A percentile compares a stretch with the other conserved stretches of the same genome.
Conservation (phyloP, 2,888 invertebrate species). For the Phragmatobia fuliginosa region DNA sequence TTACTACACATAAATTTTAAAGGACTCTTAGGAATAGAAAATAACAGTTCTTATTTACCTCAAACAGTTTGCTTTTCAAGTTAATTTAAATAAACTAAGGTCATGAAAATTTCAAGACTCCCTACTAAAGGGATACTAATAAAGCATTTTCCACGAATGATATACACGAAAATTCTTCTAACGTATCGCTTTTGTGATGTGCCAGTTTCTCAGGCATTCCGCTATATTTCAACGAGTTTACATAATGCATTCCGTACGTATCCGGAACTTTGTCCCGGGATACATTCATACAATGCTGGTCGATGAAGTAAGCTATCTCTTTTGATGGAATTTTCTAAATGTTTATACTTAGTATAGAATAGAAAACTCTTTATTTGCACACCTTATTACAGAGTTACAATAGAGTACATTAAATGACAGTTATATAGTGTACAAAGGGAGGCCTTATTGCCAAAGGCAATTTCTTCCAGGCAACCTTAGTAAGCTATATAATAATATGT, state of each 20-base stretch:
- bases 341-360: neutral
- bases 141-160: neutral
- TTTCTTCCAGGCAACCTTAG: no score
- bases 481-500: no score
- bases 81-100: neutral
- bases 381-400: no score
- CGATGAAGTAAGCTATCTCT: slow-evolving; percentile 14
- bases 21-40: neutral
- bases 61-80: neutral
- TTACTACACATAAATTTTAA: neutral
- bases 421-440: no score
- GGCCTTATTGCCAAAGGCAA: no score
- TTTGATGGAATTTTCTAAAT: slow-evolving; percentile 3
- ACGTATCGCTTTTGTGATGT: slow-evolving; percentile 1
- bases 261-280: slow-evolving; percentile 11
- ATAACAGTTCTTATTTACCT: neutral
- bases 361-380: no score
- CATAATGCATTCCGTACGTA: slow-evolving; percentile 12
- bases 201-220: neutral
- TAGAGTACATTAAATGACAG: no score
- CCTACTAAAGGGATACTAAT: neutral
- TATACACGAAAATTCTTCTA: neutral
- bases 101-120: neutral
- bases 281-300: slow-evolving; percentile 3
- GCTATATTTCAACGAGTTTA: slow-evolving; percentile 13